Percentiles rank a stretch among this genome's conserved stretches.
These are phyloP conservation scores for Clivina fossor DNA, from an alignment of 2,888 invertebrate genomes.

Conservation along the genomic window DNA sequence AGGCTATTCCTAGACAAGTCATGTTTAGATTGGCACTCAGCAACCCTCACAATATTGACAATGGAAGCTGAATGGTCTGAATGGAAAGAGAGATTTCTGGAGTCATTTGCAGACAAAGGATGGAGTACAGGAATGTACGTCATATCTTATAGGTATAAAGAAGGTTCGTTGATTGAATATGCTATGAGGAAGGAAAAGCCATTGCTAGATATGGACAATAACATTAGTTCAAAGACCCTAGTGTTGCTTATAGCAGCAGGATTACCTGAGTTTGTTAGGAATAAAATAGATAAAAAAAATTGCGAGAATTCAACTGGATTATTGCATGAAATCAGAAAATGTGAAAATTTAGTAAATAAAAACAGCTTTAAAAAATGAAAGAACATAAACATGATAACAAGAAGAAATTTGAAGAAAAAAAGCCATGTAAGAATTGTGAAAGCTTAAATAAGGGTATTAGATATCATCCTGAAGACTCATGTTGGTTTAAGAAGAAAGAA, in stretches of 20 bases:
- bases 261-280: slow-evolving; percentile 40
- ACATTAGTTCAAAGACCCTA: slow-evolving; percentile 37
- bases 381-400: slow-evolving; percentile 36
- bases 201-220: slow-evolving; percentile 40
- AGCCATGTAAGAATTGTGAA: slow-evolving; percentile 40
- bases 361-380: slow-evolving; percentile 32
- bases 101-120: slow-evolving; percentile 41
- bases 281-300: slow-evolving; percentile 39
- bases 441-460: too few species aligned
- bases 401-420: slow-evolving; percentile 39
- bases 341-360: slow-evolving; percentile 30
- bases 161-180: slow-evolving; percentile 42
- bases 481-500: too few species aligned
- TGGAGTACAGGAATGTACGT: slow-evolving; percentile 41
- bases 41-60: slow-evolving; percentile 35
- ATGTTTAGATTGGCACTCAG: slow-evolving; percentile 39
- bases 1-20: slow-evolving; percentile 30
- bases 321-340: slow-evolving; percentile 33
- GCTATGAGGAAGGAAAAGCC: slow-evolving; percentile 42
- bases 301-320: slow-evolving; percentile 22
- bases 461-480: too few species aligned
- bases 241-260: slow-evolving; percentile 36
- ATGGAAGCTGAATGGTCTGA: slow-evolving; percentile 28
- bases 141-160: slow-evolving; percentile 39
- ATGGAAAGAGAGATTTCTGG: slow-evolving; percentile 38